phyloP scores from a whole-genome alignment of 2,888 invertebrate genomes.

The Hofmannophila pseudospretella region DNA sequence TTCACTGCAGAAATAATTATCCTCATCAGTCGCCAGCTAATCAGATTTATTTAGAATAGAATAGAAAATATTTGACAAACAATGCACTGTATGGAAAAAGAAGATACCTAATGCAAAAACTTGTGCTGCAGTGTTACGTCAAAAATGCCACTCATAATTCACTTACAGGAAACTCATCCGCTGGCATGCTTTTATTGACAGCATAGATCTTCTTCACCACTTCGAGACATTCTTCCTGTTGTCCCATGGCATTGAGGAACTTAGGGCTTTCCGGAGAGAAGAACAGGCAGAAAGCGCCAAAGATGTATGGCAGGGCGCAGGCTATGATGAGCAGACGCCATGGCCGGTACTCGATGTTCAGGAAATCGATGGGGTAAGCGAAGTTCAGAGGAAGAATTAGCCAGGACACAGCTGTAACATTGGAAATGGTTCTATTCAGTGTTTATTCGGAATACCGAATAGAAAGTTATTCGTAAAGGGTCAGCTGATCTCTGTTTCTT shows the following conservation, averaged over 20 bases:
- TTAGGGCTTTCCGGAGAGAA: constrained; percentile 88
- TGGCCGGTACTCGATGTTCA: constrained; percentile 80
- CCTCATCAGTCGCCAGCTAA: no score
- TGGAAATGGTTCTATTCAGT: no score
- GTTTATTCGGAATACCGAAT: no score
- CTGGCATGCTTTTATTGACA: constrained; percentile 40
- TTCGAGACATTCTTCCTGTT: constrained; percentile 75
- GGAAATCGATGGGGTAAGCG: constrained; percentile 53
- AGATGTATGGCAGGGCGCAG: constrained; percentile 80
- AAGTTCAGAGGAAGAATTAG: constrained; percentile 80
- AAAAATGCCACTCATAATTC: no score
- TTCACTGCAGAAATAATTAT: no score
- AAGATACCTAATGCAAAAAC: no score
- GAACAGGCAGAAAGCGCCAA: constrained; percentile 77
- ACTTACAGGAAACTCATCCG: constrained; percentile 53
- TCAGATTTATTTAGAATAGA: no score
- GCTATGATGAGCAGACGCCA: constrained; percentile 86
- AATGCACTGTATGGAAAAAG: no score
- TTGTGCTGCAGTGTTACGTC: no score
- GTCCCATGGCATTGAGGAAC: constrained; percentile 81
- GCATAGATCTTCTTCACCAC: constrained; percentile 56
- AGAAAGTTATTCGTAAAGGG: no score
- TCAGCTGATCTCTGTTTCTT: no score
- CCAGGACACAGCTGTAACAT: constrained; percentile 81
- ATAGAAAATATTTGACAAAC: no score